These are phyloP conservation scores for Tragulus kanchil DNA, from an alignment of 2,113 vertebrate genomes.

Conservation along the genomic window DNA sequence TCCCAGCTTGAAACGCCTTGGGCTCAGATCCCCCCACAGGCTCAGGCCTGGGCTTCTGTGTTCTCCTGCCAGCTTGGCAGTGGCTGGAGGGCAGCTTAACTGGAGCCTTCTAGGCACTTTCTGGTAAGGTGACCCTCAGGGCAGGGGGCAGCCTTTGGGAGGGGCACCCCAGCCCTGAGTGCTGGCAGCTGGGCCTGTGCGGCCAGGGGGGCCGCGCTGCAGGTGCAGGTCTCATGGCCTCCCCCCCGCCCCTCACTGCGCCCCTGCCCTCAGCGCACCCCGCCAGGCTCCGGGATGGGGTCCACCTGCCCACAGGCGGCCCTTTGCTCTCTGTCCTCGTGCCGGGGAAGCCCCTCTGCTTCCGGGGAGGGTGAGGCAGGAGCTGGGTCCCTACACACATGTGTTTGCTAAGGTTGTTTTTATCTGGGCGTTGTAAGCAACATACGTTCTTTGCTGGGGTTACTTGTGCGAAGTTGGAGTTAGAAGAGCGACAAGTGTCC, in stretches of 20 bases:
- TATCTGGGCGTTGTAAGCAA: slow-evolving; percentile 98
- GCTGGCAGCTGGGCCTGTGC: not conserved
- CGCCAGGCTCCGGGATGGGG: too few species aligned
- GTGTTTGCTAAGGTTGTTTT: slow-evolving; percentile 88
- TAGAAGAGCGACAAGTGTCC: slow-evolving; percentile 86
- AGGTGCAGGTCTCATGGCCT: not conserved
- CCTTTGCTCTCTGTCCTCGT: rapidly evolving
- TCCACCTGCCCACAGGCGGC: not conserved
- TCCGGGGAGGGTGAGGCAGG: not conserved
- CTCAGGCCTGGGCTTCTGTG: not conserved
- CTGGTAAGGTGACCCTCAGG: not conserved
- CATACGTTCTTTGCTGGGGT: slow-evolving; percentile 97
- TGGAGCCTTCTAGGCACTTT: rapidly evolving
- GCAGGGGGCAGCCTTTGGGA: not conserved
- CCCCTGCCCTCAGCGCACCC: rapidly evolving
- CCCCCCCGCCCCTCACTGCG: not conserved
- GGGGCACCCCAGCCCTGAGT: not conserved
- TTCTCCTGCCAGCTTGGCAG: not conserved
- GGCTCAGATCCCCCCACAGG: not conserved
- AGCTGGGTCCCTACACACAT: not conserved
- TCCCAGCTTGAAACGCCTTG: not conserved
- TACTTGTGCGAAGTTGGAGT: slow-evolving; percentile 94
- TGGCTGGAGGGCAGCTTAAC: too few species aligned
- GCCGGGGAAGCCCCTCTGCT: not conserved
- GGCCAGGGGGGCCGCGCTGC: not conserved